phyloP scores from a whole-genome alignment of 2,113 vertebrate species.

The Neodon shergylaensis region DNA sequence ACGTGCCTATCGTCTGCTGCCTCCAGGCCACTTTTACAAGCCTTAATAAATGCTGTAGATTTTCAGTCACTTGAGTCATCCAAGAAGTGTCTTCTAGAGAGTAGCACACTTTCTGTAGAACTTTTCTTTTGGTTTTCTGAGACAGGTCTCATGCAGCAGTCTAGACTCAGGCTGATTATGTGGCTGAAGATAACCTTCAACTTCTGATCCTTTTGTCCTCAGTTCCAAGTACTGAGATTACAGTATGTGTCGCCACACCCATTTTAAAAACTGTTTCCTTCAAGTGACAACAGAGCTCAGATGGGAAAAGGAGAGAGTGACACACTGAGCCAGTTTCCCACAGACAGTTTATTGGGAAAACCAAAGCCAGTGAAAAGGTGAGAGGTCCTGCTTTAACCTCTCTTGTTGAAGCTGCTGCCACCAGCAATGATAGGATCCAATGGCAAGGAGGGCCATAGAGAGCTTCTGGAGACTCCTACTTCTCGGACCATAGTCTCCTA shows the following conservation, averaged over 20 bases:
- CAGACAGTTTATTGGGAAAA: conserved; percentile 78
- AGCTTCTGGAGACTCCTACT: neutral
- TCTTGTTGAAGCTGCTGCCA: neutral
- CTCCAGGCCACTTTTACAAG: neutral
- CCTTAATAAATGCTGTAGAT: conserved; percentile 41
- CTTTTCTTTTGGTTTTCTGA: neutral
- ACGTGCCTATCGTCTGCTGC: neutral
- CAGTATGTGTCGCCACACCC: neutral
- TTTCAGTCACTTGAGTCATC: conserved; percentile 3
- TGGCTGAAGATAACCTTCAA: neutral
- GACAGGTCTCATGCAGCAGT: neutral
- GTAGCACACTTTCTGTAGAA: neutral
- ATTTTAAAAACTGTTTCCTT: conserved; percentile 27
- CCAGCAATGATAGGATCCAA: neutral
- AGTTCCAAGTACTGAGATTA: neutral
- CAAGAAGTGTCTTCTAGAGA: neutral
- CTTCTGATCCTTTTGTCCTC: neutral
- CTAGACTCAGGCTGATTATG: neutral
- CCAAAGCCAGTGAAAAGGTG: conserved; percentile 53
- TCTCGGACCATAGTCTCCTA: conserved; percentile 19
- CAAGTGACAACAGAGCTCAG: conserved; percentile 15
- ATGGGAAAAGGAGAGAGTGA: neutral
- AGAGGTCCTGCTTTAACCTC: conserved; percentile 37
- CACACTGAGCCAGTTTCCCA: conserved; percentile 54
- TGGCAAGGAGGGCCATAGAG: neutral